Evolutionary conservation across 2,113 vertebrate species (phyloP).

Genomic region (Illadopsis cleaveri): DNA sequence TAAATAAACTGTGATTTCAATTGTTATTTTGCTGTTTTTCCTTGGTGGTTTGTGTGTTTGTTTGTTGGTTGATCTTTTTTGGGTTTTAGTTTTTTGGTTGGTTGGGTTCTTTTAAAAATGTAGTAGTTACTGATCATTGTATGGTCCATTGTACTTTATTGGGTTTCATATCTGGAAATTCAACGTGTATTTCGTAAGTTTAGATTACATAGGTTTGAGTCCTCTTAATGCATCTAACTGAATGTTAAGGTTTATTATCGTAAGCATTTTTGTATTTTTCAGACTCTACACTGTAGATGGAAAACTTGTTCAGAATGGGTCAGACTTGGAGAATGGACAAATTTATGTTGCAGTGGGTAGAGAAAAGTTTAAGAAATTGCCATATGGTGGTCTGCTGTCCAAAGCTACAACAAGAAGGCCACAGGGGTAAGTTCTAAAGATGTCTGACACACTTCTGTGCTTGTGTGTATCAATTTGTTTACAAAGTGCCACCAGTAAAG

Average conservation of each 20-base stretch:
- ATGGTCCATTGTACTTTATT: background rate
- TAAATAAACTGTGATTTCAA: background rate
- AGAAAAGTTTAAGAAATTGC: conserved; percentile 92
- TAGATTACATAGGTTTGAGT: background rate
- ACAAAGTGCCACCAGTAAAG: background rate
- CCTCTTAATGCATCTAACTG: background rate
- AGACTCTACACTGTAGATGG: conserved; percentile 92
- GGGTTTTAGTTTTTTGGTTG: background rate
- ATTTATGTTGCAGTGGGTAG: conserved; percentile 94
- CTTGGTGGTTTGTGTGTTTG: background rate
- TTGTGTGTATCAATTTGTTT: background rate
- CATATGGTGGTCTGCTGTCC: conserved; percentile 87
- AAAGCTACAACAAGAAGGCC: conserved; percentile 80
- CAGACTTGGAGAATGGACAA: conserved; percentile 89
- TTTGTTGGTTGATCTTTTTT: no score
- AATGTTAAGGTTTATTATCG: background rate
- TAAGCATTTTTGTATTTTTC: conserved; percentile 16
- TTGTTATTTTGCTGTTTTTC: background rate
- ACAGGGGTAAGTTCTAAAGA: conserved; percentile 78
- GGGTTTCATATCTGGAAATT: background rate
- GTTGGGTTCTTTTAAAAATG: background rate
- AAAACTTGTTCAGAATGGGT: conserved; percentile 81
- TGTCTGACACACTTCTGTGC: background rate
- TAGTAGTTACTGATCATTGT: background rate
- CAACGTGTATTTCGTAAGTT: background rate